Percentiles rank a stretch among this genome's conserved stretches.
These are phyloP conservation scores for Pyrrhosoma nymphula DNA, from an alignment of 2,888 invertebrate species.

Conservation along the genomic window DNA sequence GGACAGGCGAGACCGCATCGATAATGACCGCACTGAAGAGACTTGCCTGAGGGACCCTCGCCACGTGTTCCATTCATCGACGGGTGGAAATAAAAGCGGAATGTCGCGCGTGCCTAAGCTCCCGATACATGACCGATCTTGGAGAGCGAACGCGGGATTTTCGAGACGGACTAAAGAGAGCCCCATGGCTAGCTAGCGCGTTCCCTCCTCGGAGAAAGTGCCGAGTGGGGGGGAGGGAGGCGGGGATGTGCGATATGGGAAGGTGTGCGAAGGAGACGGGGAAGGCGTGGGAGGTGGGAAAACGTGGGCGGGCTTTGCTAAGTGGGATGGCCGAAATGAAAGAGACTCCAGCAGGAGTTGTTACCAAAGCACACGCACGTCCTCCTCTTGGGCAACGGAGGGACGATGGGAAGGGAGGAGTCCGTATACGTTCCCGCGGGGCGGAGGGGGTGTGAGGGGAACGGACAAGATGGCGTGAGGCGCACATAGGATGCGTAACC, in stretches of 20 bases:
- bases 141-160: too few relatives aligned
- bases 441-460: background rate
- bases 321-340: conserved; percentile 51
- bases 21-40: too few relatives aligned
- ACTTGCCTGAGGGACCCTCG: too few relatives aligned
- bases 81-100: too few relatives aligned
- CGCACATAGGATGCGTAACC: background rate
- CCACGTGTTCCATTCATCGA: too few relatives aligned
- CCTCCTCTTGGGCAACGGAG: conserved; percentile 44
- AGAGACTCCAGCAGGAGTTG: conserved; percentile 41
- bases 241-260: background rate
- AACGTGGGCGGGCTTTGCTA: conserved; percentile 22
- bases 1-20: too few relatives aligned
- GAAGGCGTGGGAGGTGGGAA: background rate
- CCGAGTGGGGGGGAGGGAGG: background rate
- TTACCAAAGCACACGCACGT: conserved; percentile 32
- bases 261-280: background rate
- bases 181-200: too few relatives aligned
- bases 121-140: too few relatives aligned
- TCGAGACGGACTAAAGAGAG: too few relatives aligned
- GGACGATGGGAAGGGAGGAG: background rate
- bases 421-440: background rate
- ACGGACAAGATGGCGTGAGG: conserved; percentile 3
- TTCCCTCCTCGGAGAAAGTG: background rate
- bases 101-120: too few relatives aligned